Conservation (phyloP, 2,888 invertebrate genomes). For the Lepidocyrtoides sp. region DNA sequence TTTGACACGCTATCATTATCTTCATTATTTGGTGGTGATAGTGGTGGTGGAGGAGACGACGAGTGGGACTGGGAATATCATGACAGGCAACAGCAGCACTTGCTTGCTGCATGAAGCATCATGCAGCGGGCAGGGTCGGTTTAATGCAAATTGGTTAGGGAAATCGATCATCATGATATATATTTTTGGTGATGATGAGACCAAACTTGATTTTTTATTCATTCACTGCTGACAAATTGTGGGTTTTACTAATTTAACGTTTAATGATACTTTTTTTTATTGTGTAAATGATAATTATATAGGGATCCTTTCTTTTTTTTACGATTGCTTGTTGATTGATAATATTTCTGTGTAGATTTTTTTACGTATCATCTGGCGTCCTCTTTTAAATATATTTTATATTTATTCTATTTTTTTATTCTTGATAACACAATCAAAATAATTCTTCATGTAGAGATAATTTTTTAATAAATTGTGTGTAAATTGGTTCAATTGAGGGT, state of each 20-base stretch:
- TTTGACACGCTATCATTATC: constrained; percentile 67
- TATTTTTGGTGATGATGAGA: neutral
- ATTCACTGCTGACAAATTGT: constrained; percentile 59
- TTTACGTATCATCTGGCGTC: constrained; percentile 30
- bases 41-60: neutral
- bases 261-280: constrained; percentile 24
- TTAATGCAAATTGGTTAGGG: constrained; percentile 61
- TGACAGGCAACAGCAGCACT: neutral
- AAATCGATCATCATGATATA: constrained; percentile 35
- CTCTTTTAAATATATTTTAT: neutral
- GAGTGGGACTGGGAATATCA: constrained; percentile 22
- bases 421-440: neutral
- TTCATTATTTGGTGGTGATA: constrained; percentile 38
- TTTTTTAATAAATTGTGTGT: constrained; percentile 16
- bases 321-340: constrained; percentile 27
- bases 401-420: neutral
- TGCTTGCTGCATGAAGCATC: neutral
- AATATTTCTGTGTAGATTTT: neutral
- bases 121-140: neutral
- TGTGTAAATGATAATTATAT: constrained; percentile 22
- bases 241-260: constrained; percentile 64
- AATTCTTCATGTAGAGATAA: neutral
- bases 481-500: constrained; percentile 3
- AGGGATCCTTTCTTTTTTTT: neutral
- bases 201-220: constrained; percentile 36